Percentiles rank a stretch among this genome's conserved stretches.
These are phyloP conservation scores for Drosophila dives DNA, from an alignment of 2,888 invertebrate genomes.

Conservation along the genomic window DNA sequence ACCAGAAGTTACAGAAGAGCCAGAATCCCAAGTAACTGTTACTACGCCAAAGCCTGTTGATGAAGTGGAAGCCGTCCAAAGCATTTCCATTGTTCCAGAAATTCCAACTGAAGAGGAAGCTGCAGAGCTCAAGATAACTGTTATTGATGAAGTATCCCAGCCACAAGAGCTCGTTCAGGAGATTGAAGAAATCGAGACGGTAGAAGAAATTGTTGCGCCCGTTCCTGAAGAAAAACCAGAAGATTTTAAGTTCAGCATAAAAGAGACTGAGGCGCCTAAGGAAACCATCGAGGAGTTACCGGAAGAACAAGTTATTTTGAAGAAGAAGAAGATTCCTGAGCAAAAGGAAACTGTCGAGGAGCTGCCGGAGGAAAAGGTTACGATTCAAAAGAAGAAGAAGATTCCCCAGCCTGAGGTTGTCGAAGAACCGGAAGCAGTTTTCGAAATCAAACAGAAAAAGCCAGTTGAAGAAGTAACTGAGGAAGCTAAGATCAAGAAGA, in stretches of 20 bases:
- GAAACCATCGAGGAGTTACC: conserved; percentile 48
- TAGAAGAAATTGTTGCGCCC: conserved; percentile 50
- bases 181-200: conserved; percentile 63
- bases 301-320: conserved; percentile 55
- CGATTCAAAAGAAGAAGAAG: conserved; percentile 63
- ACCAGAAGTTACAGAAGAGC: conserved; percentile 66
- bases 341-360: conserved; percentile 44
- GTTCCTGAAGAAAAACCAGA: conserved; percentile 61
- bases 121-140: conserved; percentile 74
- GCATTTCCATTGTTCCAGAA: conserved; percentile 75
- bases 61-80: conserved; percentile 75
- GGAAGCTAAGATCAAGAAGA: conserved; percentile 79
- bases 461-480: conserved; percentile 76
- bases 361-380: conserved; percentile 55
- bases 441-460: conserved; percentile 68
- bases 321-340: conserved; percentile 60
- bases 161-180: conserved; percentile 68
- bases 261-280: conserved; percentile 47
- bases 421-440: conserved; percentile 82
- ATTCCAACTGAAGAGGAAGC: conserved; percentile 77
- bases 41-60: conserved; percentile 64
- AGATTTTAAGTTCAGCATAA: conserved; percentile 62
- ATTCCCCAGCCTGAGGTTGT: conserved; percentile 57
- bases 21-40: conserved; percentile 62
- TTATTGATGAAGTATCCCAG: conserved; percentile 71